Base-by-base conservation (phyloP, 2,113 vertebrate genomes). In the Prionailurus viverrinus region DNA sequence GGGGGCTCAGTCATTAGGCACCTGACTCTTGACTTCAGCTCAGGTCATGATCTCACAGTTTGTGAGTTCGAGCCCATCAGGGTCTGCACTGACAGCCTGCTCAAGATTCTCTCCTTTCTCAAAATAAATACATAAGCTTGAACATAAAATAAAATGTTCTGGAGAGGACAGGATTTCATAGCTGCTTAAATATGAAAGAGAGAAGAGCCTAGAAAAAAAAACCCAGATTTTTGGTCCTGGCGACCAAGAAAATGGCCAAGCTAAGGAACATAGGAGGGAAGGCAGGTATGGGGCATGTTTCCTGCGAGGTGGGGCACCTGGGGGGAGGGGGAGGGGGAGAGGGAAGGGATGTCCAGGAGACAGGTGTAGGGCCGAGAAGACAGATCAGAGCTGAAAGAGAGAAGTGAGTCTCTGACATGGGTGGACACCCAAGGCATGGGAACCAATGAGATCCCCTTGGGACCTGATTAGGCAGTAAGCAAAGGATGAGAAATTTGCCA, bases 151-250 rank as follows among this genome's bases (percentile, higher is more conserved):
- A 48, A 76, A 78, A 41, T 25, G 15, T 92, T 69, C 68, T 66
- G 5, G 76, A 81, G 80, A 92, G n/a, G 58, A 69, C 3, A 58
- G 18, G 61, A 29, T 73, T 81, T 89, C 11, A 0, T n/a, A 83
- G 36, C 76, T 84, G 8, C 36, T 88, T 96, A 27, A 81, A 29
- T 48, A 82, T 58, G 41, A 73, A 94, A 96, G 36, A 29, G 48
- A 93, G 36, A 48, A 78, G 68, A 65, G 5, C n/a, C 82, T 73
- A 88, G 51, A 88, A 95, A 19, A 48, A 90, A 90, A 90, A 80
- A 41, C 48, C n/a, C 80, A 74, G 93, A 82, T 85, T 94, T 91
- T 48, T 25, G 78, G 39, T 86, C 73, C 84, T 83, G 74, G n/a
- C 29, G n/a, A 73, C 29, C 7, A 71, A 89, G 66, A 61, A 96